Percentiles rank a stretch among this genome's conserved stretches.
phyloP scores from a whole-genome alignment of 37 sponge, comb jelly and placozoan species.

The Ephydatia muelleri region DNA sequence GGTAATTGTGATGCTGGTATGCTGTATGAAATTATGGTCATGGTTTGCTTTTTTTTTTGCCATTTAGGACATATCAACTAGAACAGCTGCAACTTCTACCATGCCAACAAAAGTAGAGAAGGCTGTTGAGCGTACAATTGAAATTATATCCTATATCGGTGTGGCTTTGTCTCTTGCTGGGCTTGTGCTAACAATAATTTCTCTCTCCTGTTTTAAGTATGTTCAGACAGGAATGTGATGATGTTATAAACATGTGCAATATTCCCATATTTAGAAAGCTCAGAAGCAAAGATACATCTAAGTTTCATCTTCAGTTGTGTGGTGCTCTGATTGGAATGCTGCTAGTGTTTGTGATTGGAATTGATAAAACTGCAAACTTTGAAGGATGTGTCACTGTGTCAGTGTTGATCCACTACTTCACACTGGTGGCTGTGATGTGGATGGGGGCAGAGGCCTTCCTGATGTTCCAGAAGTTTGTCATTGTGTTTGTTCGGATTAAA shows the following conservation, averaged over 20 bases:
- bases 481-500: conserved; percentile 42
- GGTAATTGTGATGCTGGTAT: not conserved
- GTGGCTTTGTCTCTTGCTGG: conserved; percentile 23
- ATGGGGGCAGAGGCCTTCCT: conserved; percentile 53
- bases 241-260: too few species aligned
- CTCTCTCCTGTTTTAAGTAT: conserved; percentile 40
- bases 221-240: too few species aligned
- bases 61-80: not conserved
- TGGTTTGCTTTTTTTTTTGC: too few species aligned
- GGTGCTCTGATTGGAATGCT: conserved; percentile 36
- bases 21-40: not conserved
- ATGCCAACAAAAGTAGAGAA: not conserved
- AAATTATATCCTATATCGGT: conserved; percentile 42
- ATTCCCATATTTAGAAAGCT: not conserved
- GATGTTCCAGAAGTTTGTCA: conserved; percentile 41
- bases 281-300: not conserved
- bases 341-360: conserved; percentile 41
- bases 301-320: conserved; percentile 27
- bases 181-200: conserved; percentile 35
- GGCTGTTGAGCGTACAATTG: not conserved
- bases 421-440: conserved; percentile 42
- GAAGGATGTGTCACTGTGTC: conserved; percentile 42
- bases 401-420: conserved; percentile 56
- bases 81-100: not conserved
- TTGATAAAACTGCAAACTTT: not conserved